Evolutionary conservation across 2,113 vertebrate species (phyloP).

Genomic region (Spilogale gracilis): DNA sequence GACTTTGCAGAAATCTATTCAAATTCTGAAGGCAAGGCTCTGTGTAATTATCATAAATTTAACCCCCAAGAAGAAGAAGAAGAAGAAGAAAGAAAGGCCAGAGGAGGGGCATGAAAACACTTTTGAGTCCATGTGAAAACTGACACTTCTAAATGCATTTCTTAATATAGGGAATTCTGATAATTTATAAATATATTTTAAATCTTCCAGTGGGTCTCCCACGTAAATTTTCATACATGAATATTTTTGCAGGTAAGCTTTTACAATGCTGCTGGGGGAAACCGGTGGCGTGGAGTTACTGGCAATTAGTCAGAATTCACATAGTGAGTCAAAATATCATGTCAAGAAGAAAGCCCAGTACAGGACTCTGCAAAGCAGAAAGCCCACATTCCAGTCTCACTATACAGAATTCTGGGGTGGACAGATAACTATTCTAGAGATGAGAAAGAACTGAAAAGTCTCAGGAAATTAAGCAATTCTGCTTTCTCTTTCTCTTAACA

Average conservation of each 20-base stretch:
- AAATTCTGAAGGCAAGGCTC: constrained; percentile 34
- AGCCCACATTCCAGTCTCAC: neutral
- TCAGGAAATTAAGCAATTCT: neutral
- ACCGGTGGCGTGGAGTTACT: neutral
- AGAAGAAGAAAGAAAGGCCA: neutral
- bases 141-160: neutral
- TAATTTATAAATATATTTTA: neutral
- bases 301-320: constrained; percentile 55
- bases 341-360: constrained; percentile 26
- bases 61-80: constrained; percentile 12
- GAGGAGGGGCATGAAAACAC: neutral
- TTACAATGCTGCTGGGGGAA: neutral
- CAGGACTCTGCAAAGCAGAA: neutral
- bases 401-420: neutral
- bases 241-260: constrained; percentile 28
- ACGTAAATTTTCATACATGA: neutral
- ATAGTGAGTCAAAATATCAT: constrained; percentile 23
- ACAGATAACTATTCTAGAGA: neutral
- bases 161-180: neutral
- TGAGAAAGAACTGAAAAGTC: neutral
- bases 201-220: neutral
- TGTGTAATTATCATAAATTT: constrained; percentile 35
- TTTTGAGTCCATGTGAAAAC: neutral
- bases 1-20: constrained; percentile 17
- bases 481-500: neutral